phyloP scores from a whole-genome alignment of 2,113 vertebrate species.

The Engraulis encrasicolus region DNA sequence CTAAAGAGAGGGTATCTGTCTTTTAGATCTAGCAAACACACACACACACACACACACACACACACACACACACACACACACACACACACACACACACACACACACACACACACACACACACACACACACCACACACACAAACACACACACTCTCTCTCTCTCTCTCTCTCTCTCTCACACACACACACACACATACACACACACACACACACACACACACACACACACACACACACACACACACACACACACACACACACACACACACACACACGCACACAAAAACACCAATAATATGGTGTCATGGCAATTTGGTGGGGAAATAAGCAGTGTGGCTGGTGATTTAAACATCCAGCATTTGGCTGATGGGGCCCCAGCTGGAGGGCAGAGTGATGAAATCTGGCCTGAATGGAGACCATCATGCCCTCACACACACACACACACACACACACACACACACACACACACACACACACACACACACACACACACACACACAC shows the following conservation, averaged over 20 bases:
- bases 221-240: no score
- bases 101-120: background rate
- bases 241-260: background rate
- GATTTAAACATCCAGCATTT: background rate
- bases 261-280: background rate
- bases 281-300: background rate
- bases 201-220: background rate
- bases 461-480: no score
- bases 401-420: background rate
- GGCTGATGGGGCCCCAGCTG: background rate
- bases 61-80: no score
- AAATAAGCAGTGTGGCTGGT: background rate
- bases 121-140: background rate
- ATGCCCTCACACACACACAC: background rate
- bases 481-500: no score
- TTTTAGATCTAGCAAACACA: background rate
- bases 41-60: background rate
- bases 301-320: background rate
- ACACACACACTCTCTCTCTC: no score
- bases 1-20: background rate
- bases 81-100: constrained; percentile 1
- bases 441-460: no score
- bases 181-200: background rate
- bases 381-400: background rate
- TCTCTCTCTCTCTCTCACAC: no score